A percentile compares a stretch with the other conserved stretches of the same genome.
Conservation (phyloP, 2,113 vertebrate genomes). For the Plotosus lineatus region DNA sequence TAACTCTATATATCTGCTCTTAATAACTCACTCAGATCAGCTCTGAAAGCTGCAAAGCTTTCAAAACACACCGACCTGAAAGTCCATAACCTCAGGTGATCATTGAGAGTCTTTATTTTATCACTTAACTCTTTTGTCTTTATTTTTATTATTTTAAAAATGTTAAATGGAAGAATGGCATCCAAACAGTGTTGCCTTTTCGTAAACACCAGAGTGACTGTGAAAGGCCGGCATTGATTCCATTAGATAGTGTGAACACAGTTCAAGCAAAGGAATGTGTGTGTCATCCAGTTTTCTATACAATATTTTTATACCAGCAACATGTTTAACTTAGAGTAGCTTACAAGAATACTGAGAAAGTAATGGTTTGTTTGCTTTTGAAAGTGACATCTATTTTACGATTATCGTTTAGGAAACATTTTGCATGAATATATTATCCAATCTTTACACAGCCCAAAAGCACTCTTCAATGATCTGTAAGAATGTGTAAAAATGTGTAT, state of each 20-base stretch:
- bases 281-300: background rate
- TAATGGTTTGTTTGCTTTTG: background rate
- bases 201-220: background rate
- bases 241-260: background rate
- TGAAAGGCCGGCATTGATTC: background rate
- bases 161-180: too few species aligned
- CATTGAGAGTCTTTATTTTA: too few species aligned
- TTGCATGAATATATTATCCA: conserved; percentile 23
- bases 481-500: background rate
- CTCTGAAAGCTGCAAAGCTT: too few species aligned
- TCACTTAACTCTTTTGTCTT: too few species aligned
- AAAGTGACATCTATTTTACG: conserved; percentile 9
- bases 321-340: background rate
- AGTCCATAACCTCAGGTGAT: too few species aligned
- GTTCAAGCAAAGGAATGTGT: background rate
- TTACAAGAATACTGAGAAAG: background rate
- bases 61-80: too few species aligned
- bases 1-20: too few species aligned
- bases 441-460: conserved; percentile 32
- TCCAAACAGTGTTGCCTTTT: too few species aligned
- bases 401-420: background rate
- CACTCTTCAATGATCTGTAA: background rate
- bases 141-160: too few species aligned
- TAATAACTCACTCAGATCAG: too few species aligned
- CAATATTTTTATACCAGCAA: background rate